phyloP scores from a whole-genome alignment of 2,797 vertebrate genomes.

The Melanitta fusca region DNA sequence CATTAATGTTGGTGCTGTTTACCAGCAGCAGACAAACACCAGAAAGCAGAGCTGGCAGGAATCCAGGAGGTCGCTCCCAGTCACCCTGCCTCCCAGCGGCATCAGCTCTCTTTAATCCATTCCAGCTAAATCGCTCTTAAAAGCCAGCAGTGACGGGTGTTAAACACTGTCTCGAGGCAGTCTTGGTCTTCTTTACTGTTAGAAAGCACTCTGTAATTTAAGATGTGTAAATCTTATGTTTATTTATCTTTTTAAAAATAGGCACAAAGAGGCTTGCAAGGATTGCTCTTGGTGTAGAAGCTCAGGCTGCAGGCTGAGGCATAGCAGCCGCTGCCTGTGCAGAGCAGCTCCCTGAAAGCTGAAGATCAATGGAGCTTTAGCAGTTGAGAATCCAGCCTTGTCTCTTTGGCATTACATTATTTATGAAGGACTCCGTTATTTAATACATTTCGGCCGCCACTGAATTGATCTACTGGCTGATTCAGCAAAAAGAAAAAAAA shows the following conservation, averaged over 20 bases:
- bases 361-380: not conserved
- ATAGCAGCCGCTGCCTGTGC: not conserved
- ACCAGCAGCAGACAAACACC: not conserved
- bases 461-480: not conserved
- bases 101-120: not conserved
- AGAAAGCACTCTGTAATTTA: not conserved
- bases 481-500: not conserved
- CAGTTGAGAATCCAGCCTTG: not conserved
- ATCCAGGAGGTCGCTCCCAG: not conserved
- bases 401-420: not conserved
- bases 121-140: not conserved
- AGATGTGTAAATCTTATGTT: not conserved
- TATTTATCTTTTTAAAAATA: not conserved
- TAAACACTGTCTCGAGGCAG: not conserved
- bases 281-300: not conserved
- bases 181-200: not conserved
- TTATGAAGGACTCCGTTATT: not conserved
- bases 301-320: not conserved
- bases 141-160: fast-evolving
- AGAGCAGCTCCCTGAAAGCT: not conserved
- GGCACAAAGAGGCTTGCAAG: not conserved
- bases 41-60: not conserved
- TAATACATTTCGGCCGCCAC: not conserved
- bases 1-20: not conserved
- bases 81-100: not conserved